Evolutionary conservation across 2,113 vertebrate species (phyloP).

Genomic region (Cryptotis parvus): DNA sequence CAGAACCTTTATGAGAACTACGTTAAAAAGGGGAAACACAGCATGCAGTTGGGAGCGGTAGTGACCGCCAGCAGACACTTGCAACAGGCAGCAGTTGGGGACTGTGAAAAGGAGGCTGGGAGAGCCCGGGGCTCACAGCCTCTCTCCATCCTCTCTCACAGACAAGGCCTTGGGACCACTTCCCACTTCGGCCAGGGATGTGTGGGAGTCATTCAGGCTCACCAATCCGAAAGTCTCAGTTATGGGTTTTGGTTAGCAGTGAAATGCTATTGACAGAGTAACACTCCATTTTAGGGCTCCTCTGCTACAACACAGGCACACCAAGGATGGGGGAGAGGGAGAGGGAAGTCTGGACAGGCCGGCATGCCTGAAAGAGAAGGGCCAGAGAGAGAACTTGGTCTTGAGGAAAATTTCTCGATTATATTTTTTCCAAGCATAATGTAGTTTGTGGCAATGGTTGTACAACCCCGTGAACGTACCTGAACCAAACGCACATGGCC

Average conservation of each 20-base stretch:
- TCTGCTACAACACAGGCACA: constrained; percentile 25
- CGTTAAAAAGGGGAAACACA: constrained; percentile 22
- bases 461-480: background rate
- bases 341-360: background rate
- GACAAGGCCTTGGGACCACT: background rate
- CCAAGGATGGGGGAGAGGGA: constrained; percentile 55
- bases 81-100: constrained; percentile 4
- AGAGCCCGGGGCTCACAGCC: constrained; percentile 16
- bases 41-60: constrained; percentile 28
- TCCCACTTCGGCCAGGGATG: background rate
- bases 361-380: constrained; percentile 27
- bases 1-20: constrained; percentile 57
- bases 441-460: background rate
- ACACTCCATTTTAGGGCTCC: background rate
- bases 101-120: background rate
- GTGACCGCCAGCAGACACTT: background rate
- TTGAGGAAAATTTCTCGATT: background rate
- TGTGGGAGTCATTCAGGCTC: background rate
- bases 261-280: background rate
- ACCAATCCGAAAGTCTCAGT: constrained; percentile 23
- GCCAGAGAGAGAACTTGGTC: background rate
- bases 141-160: constrained; percentile 49
- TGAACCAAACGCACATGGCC: background rate
- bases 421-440: too few relatives aligned
- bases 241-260: too few relatives aligned